Base-by-base conservation (phyloP, 35 echinoderm and acorn worm species). In the Acanthaster planci region DNA sequence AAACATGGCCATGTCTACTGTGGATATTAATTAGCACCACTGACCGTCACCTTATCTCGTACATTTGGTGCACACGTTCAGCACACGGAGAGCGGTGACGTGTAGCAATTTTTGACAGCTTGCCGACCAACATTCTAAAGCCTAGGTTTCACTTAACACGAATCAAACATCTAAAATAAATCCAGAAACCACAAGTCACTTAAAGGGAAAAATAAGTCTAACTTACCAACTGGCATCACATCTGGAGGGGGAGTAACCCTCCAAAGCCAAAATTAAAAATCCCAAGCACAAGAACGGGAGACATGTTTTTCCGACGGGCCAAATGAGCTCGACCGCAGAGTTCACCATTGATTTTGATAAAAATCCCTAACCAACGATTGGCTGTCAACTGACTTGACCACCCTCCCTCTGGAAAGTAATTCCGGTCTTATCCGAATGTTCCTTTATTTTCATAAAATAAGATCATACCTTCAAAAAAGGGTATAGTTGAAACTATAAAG, bases 261-360 rank as follows among this genome's bases (percentile, higher is more conserved):
- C 26, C 64, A 31, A 72, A 72, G 30, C 64, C 26, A 12, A 72
- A 72, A 72, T 27, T 72, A 72, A 72, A 72, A 72, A 26, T 29
- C 64, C 64, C 18, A 21, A 72, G 3, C 34, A 19, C 64, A 31
- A 1, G 18, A 34, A 0, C 14, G 14, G 64, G 34, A 2, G 64
- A 72, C 64, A 72, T 72, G 64, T 72, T 72, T 72, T 72, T 35
- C 64, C 64, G 64, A 72, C 30, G 21, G 34, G 29, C 64, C 64
- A 34, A 72, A 72, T 72, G 64, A 72, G 64, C 64, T 72, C 64
- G 64, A 72, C 64, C 64, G 64, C 64, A 72, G 64, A 72, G 64
- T 72, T 72, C 64, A 72, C 64, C 64, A 72, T 72, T 72, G 29
- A 35, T 72, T 72, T 72, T 72, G 64, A 72, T 72, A 72, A 72